phyloP scores from a whole-genome alignment of 2,888 invertebrate species.

The Tipula vernalis region DNA sequence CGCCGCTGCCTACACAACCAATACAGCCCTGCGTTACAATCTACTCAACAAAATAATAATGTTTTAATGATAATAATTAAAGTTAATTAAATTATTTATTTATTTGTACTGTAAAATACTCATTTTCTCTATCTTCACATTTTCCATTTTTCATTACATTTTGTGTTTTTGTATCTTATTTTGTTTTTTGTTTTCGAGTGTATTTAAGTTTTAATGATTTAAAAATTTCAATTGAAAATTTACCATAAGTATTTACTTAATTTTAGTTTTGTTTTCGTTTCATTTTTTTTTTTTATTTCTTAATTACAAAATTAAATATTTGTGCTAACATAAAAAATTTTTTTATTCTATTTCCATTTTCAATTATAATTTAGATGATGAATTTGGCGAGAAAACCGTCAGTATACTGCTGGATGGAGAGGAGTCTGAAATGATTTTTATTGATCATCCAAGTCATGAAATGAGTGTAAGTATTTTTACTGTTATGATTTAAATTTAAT shows the following conservation, averaged over 20 bases:
- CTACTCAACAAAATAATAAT: background rate
- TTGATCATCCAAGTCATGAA: constrained; percentile 78
- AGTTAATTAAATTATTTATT: background rate
- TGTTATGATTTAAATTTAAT: background rate
- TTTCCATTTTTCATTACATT: background rate
- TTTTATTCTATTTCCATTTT: background rate
- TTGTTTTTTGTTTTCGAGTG: background rate
- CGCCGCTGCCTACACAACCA: no score
- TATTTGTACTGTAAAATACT: background rate
- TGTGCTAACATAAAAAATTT: constrained; percentile 22
- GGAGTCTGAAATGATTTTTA: constrained; percentile 81
- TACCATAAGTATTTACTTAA: background rate
- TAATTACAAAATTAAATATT: background rate
- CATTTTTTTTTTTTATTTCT: background rate
- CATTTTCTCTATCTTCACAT: background rate
- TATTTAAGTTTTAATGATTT: background rate
- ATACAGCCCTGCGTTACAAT: background rate
- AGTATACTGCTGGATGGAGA: constrained; percentile 82
- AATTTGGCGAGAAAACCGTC: constrained; percentile 81
- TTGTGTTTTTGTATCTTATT: background rate
- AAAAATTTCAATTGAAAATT: background rate
- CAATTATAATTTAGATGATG: constrained; percentile 60
- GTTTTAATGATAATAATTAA: background rate
- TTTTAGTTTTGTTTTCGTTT: background rate
- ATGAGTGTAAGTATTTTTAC: constrained; percentile 63